Evolutionary conservation across 2,113 vertebrate species (phyloP), one percentile per base, ranked within the genome.

Genomic region (Greenwoodochromis staneri): DNA sequence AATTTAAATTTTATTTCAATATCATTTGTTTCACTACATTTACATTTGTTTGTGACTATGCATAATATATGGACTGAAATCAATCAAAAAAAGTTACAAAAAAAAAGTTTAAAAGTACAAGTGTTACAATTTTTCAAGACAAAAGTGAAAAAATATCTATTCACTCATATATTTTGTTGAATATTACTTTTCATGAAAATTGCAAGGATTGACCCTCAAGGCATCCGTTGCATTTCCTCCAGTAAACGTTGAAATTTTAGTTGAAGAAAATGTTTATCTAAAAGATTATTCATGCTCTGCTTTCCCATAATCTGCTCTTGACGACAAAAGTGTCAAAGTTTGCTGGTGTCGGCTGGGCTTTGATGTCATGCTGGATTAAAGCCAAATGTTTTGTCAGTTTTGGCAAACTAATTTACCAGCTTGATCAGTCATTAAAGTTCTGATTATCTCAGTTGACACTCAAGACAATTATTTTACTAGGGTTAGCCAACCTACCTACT

Each of bases 401-500:
- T 38, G 59, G 59, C 29, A 63, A 63, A 63, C 29, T 36, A 63
- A 63, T 63, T 63, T 63, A 63, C 59, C 61, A 66, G 61, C 61
- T 36, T 63, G 59, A 63, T 63, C 59, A n/a, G 31, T 12, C 59
- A 63, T 0, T n/a, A 36, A 63, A 63, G 31, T 63, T 63, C 31
- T 1, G 1, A 63, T 63, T 63, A 7, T 12, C 31, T 63, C 59
- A 63, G 31, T 0, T 36, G 31, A 63, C 59, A 63, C 2, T 4
- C 57, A 61, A 63, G 59, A 63, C 59, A 63, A 36, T 63, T 6
- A 63, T 36, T 63, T 63, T 36, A 19, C 59, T 5, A n/a, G 31
- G 34, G 29, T 63, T 63, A 19, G 29, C 2, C 0, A 63, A 7
- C 16, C 2, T 16, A 16, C 5, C 14, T n/a, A 63, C 5, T 63